Conservation (phyloP, 2,113 vertebrate species). For the Centropus unirufus region DNA sequence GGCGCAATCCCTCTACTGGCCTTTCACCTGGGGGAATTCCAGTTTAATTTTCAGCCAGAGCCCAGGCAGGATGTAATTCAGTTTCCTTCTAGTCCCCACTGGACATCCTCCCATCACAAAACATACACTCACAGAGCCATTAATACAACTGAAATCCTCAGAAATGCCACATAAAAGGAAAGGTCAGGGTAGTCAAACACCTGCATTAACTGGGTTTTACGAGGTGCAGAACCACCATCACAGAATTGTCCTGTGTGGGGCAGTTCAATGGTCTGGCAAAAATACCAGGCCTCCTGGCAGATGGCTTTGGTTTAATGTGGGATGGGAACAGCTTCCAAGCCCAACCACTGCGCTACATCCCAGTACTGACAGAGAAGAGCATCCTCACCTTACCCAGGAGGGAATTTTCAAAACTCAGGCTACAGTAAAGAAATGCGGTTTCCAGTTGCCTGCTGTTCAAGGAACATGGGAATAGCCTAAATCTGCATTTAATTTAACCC, state of each 20-base stretch:
- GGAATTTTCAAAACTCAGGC: background rate
- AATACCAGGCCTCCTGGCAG: background rate
- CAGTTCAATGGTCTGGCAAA: background rate
- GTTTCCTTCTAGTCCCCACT: background rate
- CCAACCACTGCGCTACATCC: background rate
- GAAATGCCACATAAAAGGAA: background rate
- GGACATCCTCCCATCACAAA: background rate
- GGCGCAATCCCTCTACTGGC: background rate
- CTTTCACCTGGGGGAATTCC: background rate
- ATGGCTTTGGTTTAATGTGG: background rate
- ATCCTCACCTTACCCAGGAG: background rate
- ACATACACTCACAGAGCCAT: background rate
- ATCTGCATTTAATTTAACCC: background rate
- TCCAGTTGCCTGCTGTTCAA: background rate
- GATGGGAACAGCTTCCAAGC: background rate
- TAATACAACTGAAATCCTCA: background rate
- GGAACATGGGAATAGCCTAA: background rate
- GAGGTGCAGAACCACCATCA: constrained; percentile 7
- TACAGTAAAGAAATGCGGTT: background rate
- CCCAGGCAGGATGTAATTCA: constrained; percentile 14
- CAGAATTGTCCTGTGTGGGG: background rate
- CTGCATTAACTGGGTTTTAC: background rate
- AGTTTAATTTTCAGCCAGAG: background rate
- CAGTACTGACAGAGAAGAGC: background rate
- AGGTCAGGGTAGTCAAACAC: background rate